Evolutionary conservation across 2,888 invertebrate species (phyloP).

Genomic region (Tenodera sinensis): DNA sequence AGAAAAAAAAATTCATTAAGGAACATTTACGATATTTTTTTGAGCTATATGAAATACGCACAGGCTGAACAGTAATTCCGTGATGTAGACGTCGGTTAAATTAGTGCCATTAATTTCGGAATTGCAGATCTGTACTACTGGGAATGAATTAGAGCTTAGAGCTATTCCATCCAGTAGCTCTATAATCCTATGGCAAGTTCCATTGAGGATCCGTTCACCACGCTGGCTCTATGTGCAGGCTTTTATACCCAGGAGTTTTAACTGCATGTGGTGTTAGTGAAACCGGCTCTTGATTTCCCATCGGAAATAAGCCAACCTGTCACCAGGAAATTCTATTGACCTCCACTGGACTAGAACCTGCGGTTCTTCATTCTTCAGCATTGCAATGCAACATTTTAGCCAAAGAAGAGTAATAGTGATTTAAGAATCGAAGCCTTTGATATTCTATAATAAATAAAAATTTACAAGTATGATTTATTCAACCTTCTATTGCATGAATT

Average conservation of each 20-base stretch:
- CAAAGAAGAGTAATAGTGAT: too few relatives aligned
- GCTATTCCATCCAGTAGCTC: neutral
- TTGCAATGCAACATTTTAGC: neutral
- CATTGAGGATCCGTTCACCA: neutral
- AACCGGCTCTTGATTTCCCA: neutral
- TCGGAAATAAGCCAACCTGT: neutral
- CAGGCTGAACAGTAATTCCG: too few relatives aligned
- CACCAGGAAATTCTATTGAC: neutral
- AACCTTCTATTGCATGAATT: too few relatives aligned
- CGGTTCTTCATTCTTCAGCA: neutral
- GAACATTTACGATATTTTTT: too few relatives aligned
- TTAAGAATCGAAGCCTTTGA: too few relatives aligned
- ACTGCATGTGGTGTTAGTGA: neutral
- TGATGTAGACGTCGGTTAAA: too few relatives aligned
- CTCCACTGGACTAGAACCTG: neutral
- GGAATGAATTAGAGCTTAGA: neutral
- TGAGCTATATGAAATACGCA: too few relatives aligned
- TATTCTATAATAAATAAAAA: too few relatives aligned
- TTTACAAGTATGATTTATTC: too few relatives aligned
- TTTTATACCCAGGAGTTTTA: neutral
- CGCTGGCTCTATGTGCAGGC: neutral
- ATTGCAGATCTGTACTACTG: neutral
- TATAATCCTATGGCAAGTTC: neutral
- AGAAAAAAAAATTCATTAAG: too few relatives aligned
- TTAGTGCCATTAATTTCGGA: neutral